phyloP scores from a whole-genome alignment of 2,888 invertebrate genomes.

The Galerucella calmariensis region DNA sequence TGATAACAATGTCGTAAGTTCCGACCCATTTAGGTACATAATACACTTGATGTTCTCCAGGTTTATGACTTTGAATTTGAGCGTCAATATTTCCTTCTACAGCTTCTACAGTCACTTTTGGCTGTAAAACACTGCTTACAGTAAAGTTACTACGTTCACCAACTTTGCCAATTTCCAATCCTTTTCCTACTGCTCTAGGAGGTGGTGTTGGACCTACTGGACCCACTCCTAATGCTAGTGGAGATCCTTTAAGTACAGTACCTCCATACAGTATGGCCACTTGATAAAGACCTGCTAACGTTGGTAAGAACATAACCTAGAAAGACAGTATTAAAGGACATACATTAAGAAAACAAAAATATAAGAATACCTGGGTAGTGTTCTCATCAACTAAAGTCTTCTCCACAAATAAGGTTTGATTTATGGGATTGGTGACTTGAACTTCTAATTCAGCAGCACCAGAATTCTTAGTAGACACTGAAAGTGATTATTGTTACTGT shows the following conservation, averaged over 20 bases:
- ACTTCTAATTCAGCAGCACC: slow-evolving; percentile 89
- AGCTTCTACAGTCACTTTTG: slow-evolving; percentile 72
- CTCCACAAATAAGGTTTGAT: slow-evolving; percentile 84
- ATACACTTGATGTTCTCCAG: slow-evolving; percentile 87
- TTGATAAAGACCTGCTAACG: slow-evolving; percentile 81
- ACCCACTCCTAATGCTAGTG: slow-evolving; percentile 71
- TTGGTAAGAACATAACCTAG: slow-evolving; percentile 86
- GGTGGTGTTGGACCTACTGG: slow-evolving; percentile 70
- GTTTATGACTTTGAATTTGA: slow-evolving; percentile 66
- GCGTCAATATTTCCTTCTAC: slow-evolving; percentile 71
- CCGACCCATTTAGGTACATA: slow-evolving; percentile 94
- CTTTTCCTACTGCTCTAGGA: slow-evolving; percentile 74
- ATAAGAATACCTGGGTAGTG: slow-evolving; percentile 76
- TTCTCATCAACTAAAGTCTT: slow-evolving; percentile 77
- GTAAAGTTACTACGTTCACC: slow-evolving; percentile 79
- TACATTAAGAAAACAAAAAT: neutral
- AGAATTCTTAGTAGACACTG: slow-evolving; percentile 71
- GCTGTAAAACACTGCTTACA: slow-evolving; percentile 71
- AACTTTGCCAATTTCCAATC: slow-evolving; percentile 75
- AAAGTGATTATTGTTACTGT: neutral
- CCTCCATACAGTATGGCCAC: slow-evolving; percentile 78
- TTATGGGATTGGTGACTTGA: slow-evolving; percentile 87
- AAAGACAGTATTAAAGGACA: slow-evolving; percentile 60
- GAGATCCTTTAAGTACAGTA: slow-evolving; percentile 68
- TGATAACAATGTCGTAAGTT: slow-evolving; percentile 87